These are phyloP conservation scores for Dynastes tityus DNA, from an alignment of 2,888 invertebrate species.

Conservation along the genomic window DNA sequence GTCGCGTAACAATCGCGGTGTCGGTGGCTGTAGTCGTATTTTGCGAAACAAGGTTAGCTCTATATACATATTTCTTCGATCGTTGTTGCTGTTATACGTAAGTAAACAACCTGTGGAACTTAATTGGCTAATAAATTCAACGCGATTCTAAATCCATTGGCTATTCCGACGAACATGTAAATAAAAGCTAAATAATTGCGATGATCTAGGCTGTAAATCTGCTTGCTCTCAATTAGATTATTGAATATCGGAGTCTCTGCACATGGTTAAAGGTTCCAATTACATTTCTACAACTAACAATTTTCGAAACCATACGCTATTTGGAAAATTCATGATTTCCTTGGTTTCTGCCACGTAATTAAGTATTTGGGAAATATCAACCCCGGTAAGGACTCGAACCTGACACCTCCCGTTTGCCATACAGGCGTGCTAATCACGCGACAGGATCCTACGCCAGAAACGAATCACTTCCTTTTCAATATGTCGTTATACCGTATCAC, in stretches of 20 bases:
- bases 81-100: neutral
- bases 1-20: neutral
- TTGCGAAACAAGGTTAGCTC: slow-evolving; percentile 18
- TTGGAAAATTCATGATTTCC: too few species aligned
- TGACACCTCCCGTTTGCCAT: too few species aligned
- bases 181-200: slow-evolving; percentile 16
- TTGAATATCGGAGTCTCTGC: neutral
- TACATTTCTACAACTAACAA: too few species aligned
- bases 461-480: too few species aligned
- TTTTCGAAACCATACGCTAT: too few species aligned
- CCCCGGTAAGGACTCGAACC: too few species aligned
- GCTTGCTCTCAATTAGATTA: slow-evolving; percentile 2
- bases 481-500: too few species aligned
- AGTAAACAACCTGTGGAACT: neutral
- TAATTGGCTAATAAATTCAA: slow-evolving; percentile 41
- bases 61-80: neutral
- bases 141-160: slow-evolving; percentile 9
- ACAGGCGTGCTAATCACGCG: too few species aligned
- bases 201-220: neutral
- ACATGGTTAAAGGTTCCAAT: too few species aligned
- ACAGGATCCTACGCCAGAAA: too few species aligned
- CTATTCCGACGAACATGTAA: slow-evolving; percentile 19
- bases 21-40: neutral
- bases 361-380: too few species aligned
- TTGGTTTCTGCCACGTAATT: too few species aligned